These are phyloP conservation scores for Agrochola litura DNA, from an alignment of 2,888 invertebrate genomes.

Conservation along the genomic window DNA sequence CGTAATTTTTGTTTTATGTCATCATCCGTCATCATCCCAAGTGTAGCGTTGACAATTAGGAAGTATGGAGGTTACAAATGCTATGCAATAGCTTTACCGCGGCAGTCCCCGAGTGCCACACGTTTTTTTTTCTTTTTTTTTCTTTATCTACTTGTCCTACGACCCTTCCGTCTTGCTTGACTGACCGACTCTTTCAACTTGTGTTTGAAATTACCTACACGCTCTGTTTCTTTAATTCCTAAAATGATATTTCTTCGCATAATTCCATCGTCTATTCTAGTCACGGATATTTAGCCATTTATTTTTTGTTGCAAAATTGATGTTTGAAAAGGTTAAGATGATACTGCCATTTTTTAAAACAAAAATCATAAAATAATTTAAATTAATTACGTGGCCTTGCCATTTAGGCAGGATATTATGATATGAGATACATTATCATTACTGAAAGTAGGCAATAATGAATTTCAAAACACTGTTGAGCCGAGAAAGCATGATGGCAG, in stretches of 20 bases:
- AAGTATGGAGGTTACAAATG: no score
- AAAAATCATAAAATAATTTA: constrained; percentile 13
- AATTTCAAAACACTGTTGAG: constrained; percentile 24
- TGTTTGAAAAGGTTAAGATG: constrained; percentile 17
- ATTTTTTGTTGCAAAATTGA: constrained; percentile 1
- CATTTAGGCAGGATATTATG: constrained; percentile 20
- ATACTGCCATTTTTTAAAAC: neutral
- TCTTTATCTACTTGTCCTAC: neutral
- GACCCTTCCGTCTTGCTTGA: constrained; percentile 7
- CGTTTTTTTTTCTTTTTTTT: neutral
- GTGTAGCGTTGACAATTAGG: no score
- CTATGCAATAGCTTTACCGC: no score
- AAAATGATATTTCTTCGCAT: neutral
- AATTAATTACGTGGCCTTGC: constrained; percentile 45
- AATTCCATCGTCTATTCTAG: neutral
- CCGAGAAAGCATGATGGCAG: neutral
- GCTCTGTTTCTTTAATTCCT: constrained; percentile 8
- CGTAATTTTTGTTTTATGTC: no score
- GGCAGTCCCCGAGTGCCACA: no score
- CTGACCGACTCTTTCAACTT: neutral
- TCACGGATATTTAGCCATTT: neutral
- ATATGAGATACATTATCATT: constrained; percentile 26
- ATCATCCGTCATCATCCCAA: no score
- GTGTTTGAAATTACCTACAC: neutral
- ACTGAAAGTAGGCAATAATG: constrained; percentile 15